phyloP scores from a whole-genome alignment of 2,888 invertebrate genomes.

The Diarsia rubi region DNA sequence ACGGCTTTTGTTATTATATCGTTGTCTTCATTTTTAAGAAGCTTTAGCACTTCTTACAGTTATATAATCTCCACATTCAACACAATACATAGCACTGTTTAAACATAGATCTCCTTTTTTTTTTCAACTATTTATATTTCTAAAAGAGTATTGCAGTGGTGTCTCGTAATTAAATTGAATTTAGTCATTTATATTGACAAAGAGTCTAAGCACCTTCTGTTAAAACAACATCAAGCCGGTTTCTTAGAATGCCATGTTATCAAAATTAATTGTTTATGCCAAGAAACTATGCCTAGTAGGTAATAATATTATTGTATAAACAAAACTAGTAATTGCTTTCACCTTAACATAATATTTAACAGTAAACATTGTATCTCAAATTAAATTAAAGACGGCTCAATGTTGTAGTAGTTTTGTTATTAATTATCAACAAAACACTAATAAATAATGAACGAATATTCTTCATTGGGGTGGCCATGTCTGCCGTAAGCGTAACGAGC shows the following conservation, averaged over 20 bases:
- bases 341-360: constrained; percentile 27
- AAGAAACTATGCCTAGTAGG: neutral
- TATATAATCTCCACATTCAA: neutral
- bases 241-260: neutral
- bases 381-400: constrained; percentile 19
- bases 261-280: neutral
- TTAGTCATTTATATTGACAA: neutral
- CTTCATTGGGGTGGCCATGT: too few relatives aligned
- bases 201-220: neutral
- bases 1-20: neutral
- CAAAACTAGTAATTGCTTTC: constrained; percentile 30
- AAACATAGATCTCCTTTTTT: neutral
- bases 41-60: neutral
- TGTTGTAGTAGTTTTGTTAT: constrained; percentile 17
- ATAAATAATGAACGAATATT: neutral
- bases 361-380: constrained; percentile 18
- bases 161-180: neutral
- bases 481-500: too few relatives aligned
- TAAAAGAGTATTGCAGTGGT: neutral
- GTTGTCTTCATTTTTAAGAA: neutral
- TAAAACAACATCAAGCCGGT: neutral
- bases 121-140: neutral
- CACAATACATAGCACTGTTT: neutral
- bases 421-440: constrained; percentile 13
- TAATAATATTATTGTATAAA: constrained; percentile 18